A percentile compares a stretch with the other conserved stretches of the same genome.
phyloP scores from a whole-genome alignment of 2,888 invertebrate species.

The Psococerastis gibbosa region DNA sequence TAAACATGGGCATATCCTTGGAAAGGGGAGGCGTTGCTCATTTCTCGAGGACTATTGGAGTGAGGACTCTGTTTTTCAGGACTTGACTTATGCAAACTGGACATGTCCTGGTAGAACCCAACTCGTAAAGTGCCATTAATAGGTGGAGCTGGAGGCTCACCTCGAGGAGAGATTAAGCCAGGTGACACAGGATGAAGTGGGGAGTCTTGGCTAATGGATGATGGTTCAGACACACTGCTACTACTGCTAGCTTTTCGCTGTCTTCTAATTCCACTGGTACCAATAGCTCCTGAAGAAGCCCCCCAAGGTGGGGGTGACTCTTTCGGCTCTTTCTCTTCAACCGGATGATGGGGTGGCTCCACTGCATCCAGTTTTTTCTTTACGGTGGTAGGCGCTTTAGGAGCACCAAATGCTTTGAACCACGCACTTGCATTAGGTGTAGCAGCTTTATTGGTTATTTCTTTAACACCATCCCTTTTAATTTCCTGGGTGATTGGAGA shows the following conservation, averaged over 20 bases:
- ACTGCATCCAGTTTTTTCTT: constrained; percentile 30
- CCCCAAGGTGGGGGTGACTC: neutral
- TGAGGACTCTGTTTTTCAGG: constrained; percentile 18
- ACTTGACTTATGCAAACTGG: constrained; percentile 19
- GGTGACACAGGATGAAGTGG: constrained; percentile 36
- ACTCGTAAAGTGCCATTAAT: constrained; percentile 70
- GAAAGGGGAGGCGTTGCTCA: constrained; percentile 13
- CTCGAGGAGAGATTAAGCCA: constrained; percentile 30
- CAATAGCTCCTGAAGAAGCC: neutral
- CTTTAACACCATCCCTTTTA: constrained; percentile 9
- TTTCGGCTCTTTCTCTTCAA: constrained; percentile 9
- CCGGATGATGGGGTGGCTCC: constrained; percentile 14
- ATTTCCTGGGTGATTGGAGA: constrained; percentile 16
- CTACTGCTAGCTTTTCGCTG: constrained; percentile 58
- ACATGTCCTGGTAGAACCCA: constrained; percentile 72
- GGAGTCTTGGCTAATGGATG: constrained; percentile 54
- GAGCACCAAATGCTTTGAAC: constrained; percentile 82
- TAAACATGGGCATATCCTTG: constrained; percentile 13
- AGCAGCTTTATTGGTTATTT: constrained; percentile 23
- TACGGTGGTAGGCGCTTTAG: constrained; percentile 40
- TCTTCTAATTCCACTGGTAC: constrained; percentile 24
- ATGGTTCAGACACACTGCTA: constrained; percentile 58
- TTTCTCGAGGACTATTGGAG: constrained; percentile 13
- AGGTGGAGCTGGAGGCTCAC: constrained; percentile 45
- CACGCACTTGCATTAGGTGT: constrained; percentile 78